Percentiles rank a stretch among this genome's conserved stretches.
These are phyloP conservation scores for Electrona antarctica DNA, from an alignment of 2,113 vertebrate species.

Conservation along the genomic window DNA sequence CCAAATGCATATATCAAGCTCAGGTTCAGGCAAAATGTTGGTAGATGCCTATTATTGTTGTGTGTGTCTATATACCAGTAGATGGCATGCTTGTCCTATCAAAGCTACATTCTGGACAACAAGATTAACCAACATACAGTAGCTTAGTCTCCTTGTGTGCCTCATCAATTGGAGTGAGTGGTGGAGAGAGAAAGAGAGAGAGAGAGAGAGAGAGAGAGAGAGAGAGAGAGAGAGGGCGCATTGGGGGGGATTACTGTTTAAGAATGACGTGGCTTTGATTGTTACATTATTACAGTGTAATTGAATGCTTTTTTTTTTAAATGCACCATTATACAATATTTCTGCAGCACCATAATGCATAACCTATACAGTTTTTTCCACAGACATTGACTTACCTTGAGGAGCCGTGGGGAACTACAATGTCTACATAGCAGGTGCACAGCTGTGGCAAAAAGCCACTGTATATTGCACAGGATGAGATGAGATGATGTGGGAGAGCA, in stretches of 20 bases:
- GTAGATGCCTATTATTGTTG: neutral
- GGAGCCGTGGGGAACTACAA: slow-evolving; percentile 60
- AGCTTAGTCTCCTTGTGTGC: too few relatives aligned
- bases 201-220: too few relatives aligned
- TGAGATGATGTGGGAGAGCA: neutral
- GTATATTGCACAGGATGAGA: too few relatives aligned
- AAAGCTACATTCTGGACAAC: neutral
- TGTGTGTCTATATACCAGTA: slow-evolving; percentile 17
- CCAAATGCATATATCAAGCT: too few relatives aligned
- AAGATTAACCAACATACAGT: neutral
- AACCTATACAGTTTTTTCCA: neutral
- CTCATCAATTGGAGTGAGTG: too few relatives aligned
- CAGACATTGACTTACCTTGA: slow-evolving; percentile 59
- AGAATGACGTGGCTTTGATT: too few relatives aligned
- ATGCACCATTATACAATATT: slow-evolving; percentile 3
- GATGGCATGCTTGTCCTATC: slow-evolving; percentile 24
- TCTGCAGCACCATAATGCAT: too few relatives aligned
- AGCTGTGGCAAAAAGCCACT: slow-evolving; percentile 54
- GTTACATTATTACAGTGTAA: neutral
- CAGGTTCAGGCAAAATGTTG: too few relatives aligned
- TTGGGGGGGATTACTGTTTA: too few relatives aligned
- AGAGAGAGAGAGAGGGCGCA: too few relatives aligned
- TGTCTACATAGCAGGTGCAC: slow-evolving; percentile 72
- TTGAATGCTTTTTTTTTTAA: neutral
- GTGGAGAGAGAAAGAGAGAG: too few relatives aligned